Evolutionary conservation across 2,888 invertebrate genomes (phyloP).

Genomic region (Ceriagrion tenellum): DNA sequence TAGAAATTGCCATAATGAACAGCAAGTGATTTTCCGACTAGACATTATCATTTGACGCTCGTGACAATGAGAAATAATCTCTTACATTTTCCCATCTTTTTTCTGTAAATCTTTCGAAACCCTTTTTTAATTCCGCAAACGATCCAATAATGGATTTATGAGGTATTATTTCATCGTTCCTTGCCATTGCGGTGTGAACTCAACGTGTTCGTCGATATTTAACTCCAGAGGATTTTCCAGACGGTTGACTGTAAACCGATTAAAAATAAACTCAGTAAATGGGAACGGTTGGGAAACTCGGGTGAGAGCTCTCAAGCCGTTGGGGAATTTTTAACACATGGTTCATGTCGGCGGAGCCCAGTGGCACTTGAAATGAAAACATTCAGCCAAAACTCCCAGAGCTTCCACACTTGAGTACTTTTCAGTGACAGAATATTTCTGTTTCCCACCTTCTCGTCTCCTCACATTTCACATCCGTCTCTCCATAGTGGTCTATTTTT

Average conservation of each 20-base stretch:
- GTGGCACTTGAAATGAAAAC: constrained; percentile 10
- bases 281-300: neutral
- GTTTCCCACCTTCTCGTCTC: neutral
- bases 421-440: constrained; percentile 1
- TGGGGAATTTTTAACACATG: constrained; percentile 17
- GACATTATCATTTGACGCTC: neutral
- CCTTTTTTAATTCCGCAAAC: neutral
- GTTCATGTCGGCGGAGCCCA: neutral
- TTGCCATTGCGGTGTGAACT: neutral
- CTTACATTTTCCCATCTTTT: neutral
- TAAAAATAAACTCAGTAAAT: neutral
- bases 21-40: neutral
- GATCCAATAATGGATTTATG: neutral
- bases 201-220: neutral
- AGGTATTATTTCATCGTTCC: neutral
- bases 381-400: neutral
- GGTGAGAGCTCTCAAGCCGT: neutral
- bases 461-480: neutral
- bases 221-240: neutral
- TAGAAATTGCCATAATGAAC: no score
- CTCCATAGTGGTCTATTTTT: neutral
- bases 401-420: neutral
- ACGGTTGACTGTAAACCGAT: neutral
- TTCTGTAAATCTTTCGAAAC: neutral
- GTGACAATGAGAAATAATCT: neutral